Evolutionary conservation across 2,888 invertebrate species (phyloP).

Genomic region (Conchocele bisecta): DNA sequence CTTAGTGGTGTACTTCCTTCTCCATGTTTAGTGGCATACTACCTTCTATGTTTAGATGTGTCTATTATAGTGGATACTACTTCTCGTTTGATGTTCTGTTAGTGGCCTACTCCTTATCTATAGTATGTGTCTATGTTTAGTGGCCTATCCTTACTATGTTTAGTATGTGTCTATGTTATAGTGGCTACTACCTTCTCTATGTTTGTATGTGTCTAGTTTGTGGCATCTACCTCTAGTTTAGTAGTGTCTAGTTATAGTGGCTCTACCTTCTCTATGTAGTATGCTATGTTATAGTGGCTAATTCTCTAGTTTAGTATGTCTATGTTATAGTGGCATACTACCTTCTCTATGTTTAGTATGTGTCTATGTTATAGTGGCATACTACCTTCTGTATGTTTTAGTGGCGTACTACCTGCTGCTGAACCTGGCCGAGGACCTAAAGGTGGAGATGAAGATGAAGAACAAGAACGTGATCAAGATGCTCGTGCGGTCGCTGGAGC

Average conservation of each 20-base stretch:
- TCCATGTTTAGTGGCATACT: constrained; percentile 89
- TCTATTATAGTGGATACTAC: no score
- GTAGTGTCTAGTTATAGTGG: neutral
- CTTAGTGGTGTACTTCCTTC: neutral
- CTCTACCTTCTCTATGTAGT: neutral
- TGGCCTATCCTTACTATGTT: no score
- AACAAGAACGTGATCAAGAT: constrained; percentile 95
- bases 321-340: neutral
- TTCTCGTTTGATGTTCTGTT: no score
- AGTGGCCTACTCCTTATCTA: no score
- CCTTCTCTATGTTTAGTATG: neutral
- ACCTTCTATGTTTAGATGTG: no score
- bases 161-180: neutral
- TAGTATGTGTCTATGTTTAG: no score
- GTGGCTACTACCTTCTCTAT: constrained; percentile 85
- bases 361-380: neutral
- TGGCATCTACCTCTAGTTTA: neutral
- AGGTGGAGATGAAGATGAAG: constrained; percentile 98
- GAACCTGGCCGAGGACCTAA: constrained; percentile 97
- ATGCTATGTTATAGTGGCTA: neutral
- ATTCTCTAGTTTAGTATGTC: neutral
- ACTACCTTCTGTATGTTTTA: constrained; percentile 69
- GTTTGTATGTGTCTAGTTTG: neutral
- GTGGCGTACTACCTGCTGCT: constrained; percentile 96
- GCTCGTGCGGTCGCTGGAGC: constrained; percentile 93